Evolutionary conservation across 2,888 invertebrate species (phyloP), one percentile per base, ranked within the genome.

Genomic region (Diaphora mendica): DNA sequence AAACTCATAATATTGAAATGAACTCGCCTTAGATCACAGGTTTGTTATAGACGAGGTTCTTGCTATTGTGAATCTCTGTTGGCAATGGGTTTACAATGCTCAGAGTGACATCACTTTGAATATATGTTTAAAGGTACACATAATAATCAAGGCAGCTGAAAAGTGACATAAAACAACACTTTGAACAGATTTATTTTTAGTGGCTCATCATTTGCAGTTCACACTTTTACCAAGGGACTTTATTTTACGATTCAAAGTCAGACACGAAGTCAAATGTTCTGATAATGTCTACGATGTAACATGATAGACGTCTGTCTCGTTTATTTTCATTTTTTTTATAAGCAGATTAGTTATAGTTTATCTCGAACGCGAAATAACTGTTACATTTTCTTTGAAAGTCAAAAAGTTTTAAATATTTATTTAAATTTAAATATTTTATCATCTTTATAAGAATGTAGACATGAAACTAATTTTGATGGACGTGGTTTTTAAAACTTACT

Each of bases 261-360:
- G 44, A 30, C n/a, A 39, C 13, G 68, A 76, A 70, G 74, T 74
- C 65, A 69, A 80, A 62, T 23, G 72, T 23, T 44, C 17, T 68
- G 13, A 68, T 70, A 35, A 72, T 44, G 44, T 35, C 64, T 39
- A 59, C 26, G 30, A 67, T 69, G 77, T 30, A 30, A 13, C 17
- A 48, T 66, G 71, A 72, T 71, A 65, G 44, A 23, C 33, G 72
- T 75, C 73, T 73, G 59, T 64, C 65, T 44, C 64, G 68, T 48
- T n/a, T n/a, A 71, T 59, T 70, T 68, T 64, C 8, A 48, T 55
- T 73, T 33, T 68, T 7, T 64, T 35, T 64, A 48, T 33, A 64
- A 51, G 26, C 20, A 51, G 3, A 64, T 64, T 64, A 69, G 15
- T 8, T 20, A 35, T 33, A 35, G 5, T 62, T 15, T 64, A 64